Percentiles rank a stretch among this genome's conserved stretches.
Conservation (phyloP, 37 sponge, comb jelly and placozoan genomes). For the Chondrilla cf. caribensis region DNA sequence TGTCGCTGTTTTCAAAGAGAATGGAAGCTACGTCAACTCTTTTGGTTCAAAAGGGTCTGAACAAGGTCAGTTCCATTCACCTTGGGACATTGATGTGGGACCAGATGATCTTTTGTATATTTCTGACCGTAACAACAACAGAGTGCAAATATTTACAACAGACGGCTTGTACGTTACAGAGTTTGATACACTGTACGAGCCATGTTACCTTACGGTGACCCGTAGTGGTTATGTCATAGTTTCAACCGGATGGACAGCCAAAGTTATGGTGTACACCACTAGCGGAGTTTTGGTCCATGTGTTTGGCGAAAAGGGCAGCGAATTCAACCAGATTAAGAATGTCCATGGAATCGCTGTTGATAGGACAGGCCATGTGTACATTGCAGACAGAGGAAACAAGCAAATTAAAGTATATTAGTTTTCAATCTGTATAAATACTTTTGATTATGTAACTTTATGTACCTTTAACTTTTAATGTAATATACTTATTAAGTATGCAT, state of each 20-base stretch:
- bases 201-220: background rate
- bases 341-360: background rate
- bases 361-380: background rate
- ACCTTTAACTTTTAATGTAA: too few relatives aligned
- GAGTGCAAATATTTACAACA: background rate
- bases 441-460: too few relatives aligned
- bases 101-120: background rate
- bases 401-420: background rate
- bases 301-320: background rate
- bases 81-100: background rate
- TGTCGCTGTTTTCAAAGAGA: background rate
- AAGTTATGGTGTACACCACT: background rate
- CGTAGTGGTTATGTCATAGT: background rate
- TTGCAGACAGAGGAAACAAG: slow-evolving; percentile 4
- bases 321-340: background rate
- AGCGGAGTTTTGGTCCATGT: background rate
- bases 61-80: background rate
- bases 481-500: too few relatives aligned
- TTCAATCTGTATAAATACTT: too few relatives aligned
- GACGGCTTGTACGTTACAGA: background rate
- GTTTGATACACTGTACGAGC: background rate
- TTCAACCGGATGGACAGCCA: background rate
- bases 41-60: background rate
- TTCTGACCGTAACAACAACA: background rate
- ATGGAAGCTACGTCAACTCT: background rate